Conservation (phyloP, 2,797 vertebrate species). For the Argya squamiceps region DNA sequence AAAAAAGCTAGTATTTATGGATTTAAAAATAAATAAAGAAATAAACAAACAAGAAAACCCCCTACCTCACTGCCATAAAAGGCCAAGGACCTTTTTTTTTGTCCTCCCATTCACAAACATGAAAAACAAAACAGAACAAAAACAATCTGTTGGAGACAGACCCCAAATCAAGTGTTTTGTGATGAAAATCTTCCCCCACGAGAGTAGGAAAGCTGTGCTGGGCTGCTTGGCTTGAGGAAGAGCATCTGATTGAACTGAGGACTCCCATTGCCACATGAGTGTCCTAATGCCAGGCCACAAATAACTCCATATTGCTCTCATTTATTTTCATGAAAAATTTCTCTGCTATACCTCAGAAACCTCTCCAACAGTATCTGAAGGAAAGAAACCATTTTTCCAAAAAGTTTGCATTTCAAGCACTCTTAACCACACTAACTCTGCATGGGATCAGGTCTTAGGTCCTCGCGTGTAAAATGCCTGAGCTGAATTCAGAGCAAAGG, state of each 20-base stretch:
- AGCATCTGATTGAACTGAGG: neutral
- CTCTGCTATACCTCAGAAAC: neutral
- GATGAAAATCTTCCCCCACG: neutral
- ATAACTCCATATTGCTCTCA: neutral
- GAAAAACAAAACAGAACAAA: neutral
- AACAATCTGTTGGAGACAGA: neutral
- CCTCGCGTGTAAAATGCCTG: neutral
- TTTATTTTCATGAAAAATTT: neutral
- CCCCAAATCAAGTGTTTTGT: neutral
- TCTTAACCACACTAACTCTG: neutral
- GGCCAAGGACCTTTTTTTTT: neutral
- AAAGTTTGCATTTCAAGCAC: neutral
- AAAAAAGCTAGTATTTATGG: neutral
- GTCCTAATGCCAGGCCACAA: neutral
- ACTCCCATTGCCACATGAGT: rapidly evolving
- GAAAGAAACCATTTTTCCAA: neutral
- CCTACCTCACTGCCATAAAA: neutral
- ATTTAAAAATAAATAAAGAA: neutral
- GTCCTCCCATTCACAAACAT: neutral
- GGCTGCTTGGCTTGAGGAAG: neutral
- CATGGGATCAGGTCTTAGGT: neutral
- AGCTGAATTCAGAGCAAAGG: neutral
- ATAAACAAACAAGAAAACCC: rapidly evolving
- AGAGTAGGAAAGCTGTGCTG: neutral
- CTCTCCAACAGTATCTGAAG: neutral